Percentiles rank a stretch among this genome's conserved stretches.
Conservation (phyloP, 2,113 vertebrate genomes). For the Hyperopisus bebe region DNA sequence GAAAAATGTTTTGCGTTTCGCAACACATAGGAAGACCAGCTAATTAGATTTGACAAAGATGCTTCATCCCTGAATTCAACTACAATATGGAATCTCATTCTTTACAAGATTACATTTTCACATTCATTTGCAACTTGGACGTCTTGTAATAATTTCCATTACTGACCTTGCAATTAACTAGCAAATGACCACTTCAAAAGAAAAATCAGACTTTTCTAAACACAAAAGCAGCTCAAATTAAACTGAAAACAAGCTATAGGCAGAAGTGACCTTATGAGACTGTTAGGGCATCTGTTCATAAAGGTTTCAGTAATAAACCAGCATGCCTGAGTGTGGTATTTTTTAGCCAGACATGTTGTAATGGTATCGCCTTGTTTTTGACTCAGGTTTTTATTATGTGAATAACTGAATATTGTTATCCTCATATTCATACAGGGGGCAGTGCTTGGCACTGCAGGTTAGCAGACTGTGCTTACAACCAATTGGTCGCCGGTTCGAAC, state of each 20-base stretch:
- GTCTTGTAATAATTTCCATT: not conserved
- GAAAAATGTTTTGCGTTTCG: not conserved
- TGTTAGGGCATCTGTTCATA: not conserved
- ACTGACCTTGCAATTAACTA: not conserved
- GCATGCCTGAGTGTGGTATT: not conserved
- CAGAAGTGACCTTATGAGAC: not conserved
- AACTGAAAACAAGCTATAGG: not conserved
- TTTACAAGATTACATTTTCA: not conserved
- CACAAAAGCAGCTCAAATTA: not conserved
- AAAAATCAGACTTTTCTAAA: not conserved
- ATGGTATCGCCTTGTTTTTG: no score
- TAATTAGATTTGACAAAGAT: not conserved
- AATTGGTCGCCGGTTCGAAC: not conserved
- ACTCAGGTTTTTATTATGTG: not conserved
- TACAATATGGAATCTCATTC: not conserved
- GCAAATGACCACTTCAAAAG: not conserved
- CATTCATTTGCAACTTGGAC: not conserved
- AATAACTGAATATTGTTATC: not conserved
- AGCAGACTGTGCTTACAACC: not conserved
- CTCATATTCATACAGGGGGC: not conserved
- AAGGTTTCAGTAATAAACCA: not conserved
- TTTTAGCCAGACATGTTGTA: no score
- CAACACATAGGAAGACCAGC: not conserved
- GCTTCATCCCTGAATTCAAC: not conserved
- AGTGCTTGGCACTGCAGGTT: not conserved